Base-by-base conservation (phyloP, 1,140 invertebrate genomes). In the Mycetomoellerius zeteki region DNA sequence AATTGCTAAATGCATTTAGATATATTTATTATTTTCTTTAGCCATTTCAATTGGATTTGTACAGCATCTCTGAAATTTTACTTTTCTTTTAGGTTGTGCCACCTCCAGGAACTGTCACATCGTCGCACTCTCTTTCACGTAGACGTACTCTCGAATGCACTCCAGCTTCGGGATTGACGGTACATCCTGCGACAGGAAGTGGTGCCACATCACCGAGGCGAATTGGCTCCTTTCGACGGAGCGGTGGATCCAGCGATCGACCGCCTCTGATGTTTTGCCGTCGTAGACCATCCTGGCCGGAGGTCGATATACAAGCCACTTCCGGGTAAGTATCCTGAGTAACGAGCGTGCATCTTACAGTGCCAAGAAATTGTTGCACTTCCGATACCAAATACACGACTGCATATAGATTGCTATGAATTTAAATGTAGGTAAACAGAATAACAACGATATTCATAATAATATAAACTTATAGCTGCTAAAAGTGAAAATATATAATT, bases 281-380 rank as follows among this genome's bases (percentile, higher is more conserved):
- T 73, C 95, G 97, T 50, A 95, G 97, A 65, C 96, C 97, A n/a
- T 98, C 97, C 4, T 98, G 97, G 97, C 97, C 97, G 3, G 97
- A 98, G 93, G 96, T 98, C n/a, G 97, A 98, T 92, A 97, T 97
- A 91, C 97, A 97, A 78, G 97, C 97, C 43, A 97, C 97, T 82
- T 98, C 97, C 1, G 97, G 97, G 97, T 98, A 95, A 97, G 96
- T 95, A 71, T 5, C 4, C 2, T 10, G 67, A 54, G 7, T 33
- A 19, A 71, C n/a, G n/a, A 27, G 43, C 19, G 21, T 14, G 12
- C 16, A 24, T 77, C n/a, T 52, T 14, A 14, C 30, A 47, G 16
- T 2, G 10, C 4, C 12, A 37, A 27, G 73, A 21, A 65, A 21
- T 43, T 52, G 19, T 67, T 19, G 14, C 19, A 8, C 37, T 85